A percentile compares a stretch with the other conserved stretches of the same genome.
Evolutionary conservation across 2,888 invertebrate species (phyloP).

Genomic region (Lottia gigantea): DNA sequence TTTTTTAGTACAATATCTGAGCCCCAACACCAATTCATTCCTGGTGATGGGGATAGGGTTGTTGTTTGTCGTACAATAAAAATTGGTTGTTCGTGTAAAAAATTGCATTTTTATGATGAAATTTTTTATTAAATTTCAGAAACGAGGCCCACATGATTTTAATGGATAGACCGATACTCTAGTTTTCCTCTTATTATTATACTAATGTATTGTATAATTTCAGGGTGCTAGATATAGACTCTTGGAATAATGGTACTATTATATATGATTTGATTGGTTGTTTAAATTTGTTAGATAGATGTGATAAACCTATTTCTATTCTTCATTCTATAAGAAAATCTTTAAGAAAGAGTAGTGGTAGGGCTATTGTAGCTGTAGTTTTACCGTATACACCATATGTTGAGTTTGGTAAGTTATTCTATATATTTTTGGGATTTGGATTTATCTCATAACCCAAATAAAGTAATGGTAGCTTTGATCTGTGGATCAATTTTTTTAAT

Average conservation of each 20-base stretch:
- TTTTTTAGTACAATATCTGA: no score
- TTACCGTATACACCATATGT: slow-evolving; percentile 95
- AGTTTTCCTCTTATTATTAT: neutral
- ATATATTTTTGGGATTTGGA: no score
- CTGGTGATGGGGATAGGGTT: no score
- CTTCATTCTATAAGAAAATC: slow-evolving; percentile 80
- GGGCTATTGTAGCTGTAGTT: slow-evolving; percentile 88
- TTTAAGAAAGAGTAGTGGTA: slow-evolving; percentile 78
- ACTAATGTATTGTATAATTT: slow-evolving; percentile 40
- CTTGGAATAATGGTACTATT: slow-evolving; percentile 73
- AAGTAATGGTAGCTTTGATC: no score
- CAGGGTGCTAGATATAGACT: slow-evolving; percentile 79
- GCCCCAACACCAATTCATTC: no score
- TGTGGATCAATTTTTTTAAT: neutral
- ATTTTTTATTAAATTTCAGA: no score
- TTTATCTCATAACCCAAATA: no score
- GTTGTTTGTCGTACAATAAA: no score
- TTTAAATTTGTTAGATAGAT: slow-evolving; percentile 93
- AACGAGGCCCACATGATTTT: no score
- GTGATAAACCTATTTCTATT: slow-evolving; percentile 84
- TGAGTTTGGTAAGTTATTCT: slow-evolving; percentile 72
- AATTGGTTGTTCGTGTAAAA: no score
- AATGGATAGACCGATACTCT: neutral
- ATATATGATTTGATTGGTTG: slow-evolving; percentile 85
- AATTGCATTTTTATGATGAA: no score